phyloP scores from a whole-genome alignment of 2,113 vertebrate genomes.

The Lepus timidus region DNA sequence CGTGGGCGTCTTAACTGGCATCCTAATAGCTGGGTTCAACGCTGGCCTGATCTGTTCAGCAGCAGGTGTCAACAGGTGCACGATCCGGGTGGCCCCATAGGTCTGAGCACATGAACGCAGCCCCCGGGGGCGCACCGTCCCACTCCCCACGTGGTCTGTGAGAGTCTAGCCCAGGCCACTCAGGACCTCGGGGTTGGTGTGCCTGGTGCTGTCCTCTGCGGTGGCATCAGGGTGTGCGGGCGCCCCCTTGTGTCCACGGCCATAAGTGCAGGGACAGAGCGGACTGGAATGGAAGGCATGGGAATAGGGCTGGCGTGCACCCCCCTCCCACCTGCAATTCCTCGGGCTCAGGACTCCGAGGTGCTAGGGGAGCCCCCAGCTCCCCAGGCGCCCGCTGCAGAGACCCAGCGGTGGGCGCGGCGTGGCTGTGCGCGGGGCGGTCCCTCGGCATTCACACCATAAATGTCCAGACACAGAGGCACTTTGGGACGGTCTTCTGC shows the following conservation, averaged over 20 bases:
- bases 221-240: background rate
- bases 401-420: background rate
- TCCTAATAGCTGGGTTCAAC: no score
- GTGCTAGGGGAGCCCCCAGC: background rate
- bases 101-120: background rate
- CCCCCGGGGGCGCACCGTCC: background rate
- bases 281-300: background rate
- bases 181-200: background rate
- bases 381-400: background rate
- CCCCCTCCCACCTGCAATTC: background rate
- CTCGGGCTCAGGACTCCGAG: background rate
- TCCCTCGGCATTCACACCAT: constrained; percentile 47
- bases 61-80: no score
- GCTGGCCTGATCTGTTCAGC: no score
- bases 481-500: constrained; percentile 28
- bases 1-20: no score
- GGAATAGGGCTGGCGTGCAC: rapidly evolving
- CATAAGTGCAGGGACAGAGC: background rate
- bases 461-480: constrained; percentile 76
- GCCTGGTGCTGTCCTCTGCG: background rate
- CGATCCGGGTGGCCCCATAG: background rate
- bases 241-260: background rate
- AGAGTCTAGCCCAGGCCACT: background rate
- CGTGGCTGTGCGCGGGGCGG: background rate
- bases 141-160: background rate